A percentile compares a stretch with the other conserved stretches of the same genome.
phyloP scores from a whole-genome alignment of 2,888 invertebrate species.

The Harmothoe impar region DNA sequence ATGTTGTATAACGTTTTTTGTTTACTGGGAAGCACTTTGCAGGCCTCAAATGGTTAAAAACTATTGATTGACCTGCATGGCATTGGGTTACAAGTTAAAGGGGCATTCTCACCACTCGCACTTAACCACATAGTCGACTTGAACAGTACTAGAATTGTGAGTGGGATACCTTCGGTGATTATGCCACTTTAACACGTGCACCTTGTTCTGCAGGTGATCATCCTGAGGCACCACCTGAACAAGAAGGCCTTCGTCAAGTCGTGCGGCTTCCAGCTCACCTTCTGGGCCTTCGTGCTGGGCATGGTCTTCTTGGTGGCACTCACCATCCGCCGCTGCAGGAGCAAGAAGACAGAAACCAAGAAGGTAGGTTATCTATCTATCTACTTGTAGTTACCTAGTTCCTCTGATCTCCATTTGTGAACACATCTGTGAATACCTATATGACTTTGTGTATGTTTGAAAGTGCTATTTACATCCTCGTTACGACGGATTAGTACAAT shows the following conservation, averaged over 20 bases:
- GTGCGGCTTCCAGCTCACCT: not conserved
- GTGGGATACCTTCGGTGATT: too few species aligned
- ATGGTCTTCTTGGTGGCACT: not conserved
- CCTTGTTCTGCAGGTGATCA: not conserved
- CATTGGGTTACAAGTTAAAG: too few species aligned
- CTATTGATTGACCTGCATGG: too few species aligned
- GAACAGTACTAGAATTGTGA: too few species aligned
- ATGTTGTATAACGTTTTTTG: too few species aligned
- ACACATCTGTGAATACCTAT: not conserved
- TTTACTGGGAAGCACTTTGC: too few species aligned
- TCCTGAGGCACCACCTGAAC: not conserved
- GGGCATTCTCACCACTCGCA: too few species aligned
- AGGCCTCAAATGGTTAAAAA: too few species aligned
- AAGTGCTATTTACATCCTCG: too few species aligned
- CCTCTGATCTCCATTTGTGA: not conserved
- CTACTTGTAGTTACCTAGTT: not conserved
- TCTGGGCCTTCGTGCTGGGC: not conserved
- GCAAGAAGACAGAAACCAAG: not conserved
- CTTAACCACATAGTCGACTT: too few species aligned
- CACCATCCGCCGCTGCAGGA: not conserved
- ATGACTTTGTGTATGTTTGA: not conserved
- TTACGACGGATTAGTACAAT: too few species aligned
- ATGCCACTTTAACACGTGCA: too few species aligned
- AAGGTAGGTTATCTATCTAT: not conserved
- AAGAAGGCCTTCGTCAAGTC: not conserved